A percentile compares a stretch with the other conserved stretches of the same genome.
Conservation (phyloP, 2,797 vertebrate genomes). For the Lophura swinhoii region DNA sequence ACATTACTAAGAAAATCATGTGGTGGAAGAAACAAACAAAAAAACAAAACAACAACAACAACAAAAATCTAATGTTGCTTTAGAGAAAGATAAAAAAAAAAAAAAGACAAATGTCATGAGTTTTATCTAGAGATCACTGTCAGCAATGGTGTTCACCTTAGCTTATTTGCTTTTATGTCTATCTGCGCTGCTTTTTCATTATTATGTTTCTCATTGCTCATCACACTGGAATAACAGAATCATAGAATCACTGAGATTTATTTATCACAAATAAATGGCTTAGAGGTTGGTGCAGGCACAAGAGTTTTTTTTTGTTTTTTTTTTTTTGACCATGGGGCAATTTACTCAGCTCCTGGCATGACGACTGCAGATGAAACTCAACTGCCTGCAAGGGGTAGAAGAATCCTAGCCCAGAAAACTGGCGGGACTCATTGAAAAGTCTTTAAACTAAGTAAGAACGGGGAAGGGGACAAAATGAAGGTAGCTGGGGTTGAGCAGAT, state of each 20-base stretch:
- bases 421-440: too few species aligned
- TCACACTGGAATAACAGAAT: neutral
- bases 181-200: neutral
- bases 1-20: neutral
- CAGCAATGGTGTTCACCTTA: neutral
- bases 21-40: neutral
- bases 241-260: neutral
- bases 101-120: neutral
- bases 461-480: too few species aligned
- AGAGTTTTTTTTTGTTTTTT: too few species aligned
- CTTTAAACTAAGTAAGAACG: too few species aligned
- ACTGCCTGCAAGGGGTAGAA: too few species aligned
- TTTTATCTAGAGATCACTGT: neutral
- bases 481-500: too few species aligned
- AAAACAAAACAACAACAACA: neutral
- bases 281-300: too few species aligned
- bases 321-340: too few species aligned
- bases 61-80: accelerated
- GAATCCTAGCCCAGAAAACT: too few species aligned
- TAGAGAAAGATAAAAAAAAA: neutral
- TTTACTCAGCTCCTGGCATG: too few species aligned
- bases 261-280: too few species aligned
- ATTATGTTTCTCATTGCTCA: neutral
- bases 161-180: neutral
- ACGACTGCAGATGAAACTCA: too few species aligned